Evolutionary conservation across 2,888 invertebrate genomes (phyloP).

Genomic region (Bellardia pandia): DNA sequence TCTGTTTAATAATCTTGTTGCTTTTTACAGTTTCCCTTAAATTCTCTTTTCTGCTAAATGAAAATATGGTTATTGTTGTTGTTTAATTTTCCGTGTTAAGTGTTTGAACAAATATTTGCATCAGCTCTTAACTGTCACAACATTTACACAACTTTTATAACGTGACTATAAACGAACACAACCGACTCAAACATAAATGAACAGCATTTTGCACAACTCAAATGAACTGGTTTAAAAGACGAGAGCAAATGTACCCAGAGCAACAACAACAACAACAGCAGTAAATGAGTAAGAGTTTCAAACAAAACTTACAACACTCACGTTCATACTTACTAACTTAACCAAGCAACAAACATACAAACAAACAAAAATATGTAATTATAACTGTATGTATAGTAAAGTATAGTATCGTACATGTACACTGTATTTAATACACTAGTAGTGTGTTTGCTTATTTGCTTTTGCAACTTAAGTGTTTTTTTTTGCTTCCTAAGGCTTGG

Average conservation of each 20-base stretch:
- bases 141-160: slow-evolving; percentile 44
- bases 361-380: slow-evolving; percentile 24
- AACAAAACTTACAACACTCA: not conserved
- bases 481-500: not conserved
- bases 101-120: slow-evolving; percentile 56
- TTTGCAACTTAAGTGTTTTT: slow-evolving; percentile 26
- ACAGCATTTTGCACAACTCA: slow-evolving; percentile 29
- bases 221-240: slow-evolving; percentile 11
- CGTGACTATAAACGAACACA: slow-evolving; percentile 37
- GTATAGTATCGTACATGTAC: not conserved
- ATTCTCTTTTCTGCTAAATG: not conserved
- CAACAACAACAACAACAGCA: not conserved
- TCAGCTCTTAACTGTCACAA: slow-evolving; percentile 49
- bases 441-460: slow-evolving; percentile 30
- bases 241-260: not conserved
- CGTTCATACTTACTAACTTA: not conserved
- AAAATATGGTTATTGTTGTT: slow-evolving; percentile 33
- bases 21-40: not conserved
- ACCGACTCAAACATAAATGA: slow-evolving; percentile 40
- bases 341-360: not conserved
- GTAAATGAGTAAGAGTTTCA: not conserved
- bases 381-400: not conserved
- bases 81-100: slow-evolving; percentile 47
- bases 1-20: not conserved
- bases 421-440: not conserved